Conservation (phyloP, 2,888 invertebrate species). For the Philereme vetulata region DNA sequence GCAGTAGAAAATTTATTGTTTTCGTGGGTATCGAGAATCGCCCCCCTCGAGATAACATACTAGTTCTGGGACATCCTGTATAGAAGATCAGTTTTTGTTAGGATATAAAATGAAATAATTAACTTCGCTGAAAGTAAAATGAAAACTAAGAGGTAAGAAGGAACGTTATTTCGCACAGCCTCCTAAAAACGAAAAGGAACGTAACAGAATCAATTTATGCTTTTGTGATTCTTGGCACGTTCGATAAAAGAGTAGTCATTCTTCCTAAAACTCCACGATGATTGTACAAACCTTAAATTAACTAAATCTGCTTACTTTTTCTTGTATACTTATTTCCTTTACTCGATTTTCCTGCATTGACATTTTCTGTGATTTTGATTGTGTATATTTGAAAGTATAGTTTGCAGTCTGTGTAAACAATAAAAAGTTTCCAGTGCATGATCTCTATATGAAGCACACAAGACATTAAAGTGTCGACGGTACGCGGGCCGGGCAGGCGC, state of each 20-base stretch:
- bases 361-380: too few species aligned
- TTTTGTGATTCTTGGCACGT: constrained; percentile 48
- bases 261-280: constrained; percentile 2
- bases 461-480: constrained; percentile 21
- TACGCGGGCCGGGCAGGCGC: constrained; percentile 49
- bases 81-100: too few species aligned
- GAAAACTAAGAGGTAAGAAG: constrained; percentile 2
- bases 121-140: too few species aligned
- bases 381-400: too few species aligned
- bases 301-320: constrained; percentile 2
- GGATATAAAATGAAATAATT: too few species aligned
- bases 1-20: too few species aligned
- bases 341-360: too few species aligned
- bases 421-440: background rate
- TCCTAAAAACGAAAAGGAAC: constrained; percentile 4
- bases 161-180: background rate
- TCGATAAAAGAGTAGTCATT: constrained; percentile 18
- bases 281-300: constrained; percentile 2
- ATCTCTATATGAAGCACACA: constrained; percentile 12
- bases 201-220: constrained; percentile 24
- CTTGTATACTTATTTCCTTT: too few species aligned
- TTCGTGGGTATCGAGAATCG: too few species aligned
- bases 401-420: too few species aligned
- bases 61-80: too few species aligned
- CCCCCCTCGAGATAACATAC: too few species aligned